Percentiles rank a stretch among this genome's conserved stretches.
These are phyloP conservation scores for Lathronympha strigana DNA, from an alignment of 2,888 invertebrate genomes.

Conservation along the genomic window DNA sequence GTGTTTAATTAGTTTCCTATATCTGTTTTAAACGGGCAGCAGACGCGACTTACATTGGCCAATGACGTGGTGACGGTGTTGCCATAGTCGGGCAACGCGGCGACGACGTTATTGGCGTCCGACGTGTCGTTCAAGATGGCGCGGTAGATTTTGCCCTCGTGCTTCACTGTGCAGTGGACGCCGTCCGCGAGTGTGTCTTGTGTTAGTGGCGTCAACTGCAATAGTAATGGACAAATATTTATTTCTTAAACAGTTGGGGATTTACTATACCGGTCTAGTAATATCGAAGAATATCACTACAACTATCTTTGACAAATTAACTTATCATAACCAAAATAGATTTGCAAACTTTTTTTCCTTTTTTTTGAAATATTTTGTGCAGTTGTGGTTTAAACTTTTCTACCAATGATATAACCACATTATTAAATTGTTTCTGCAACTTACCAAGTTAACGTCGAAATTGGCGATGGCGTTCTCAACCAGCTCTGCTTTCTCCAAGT, in stretches of 20 bases:
- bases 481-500: constrained; percentile 69
- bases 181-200: constrained; percentile 66
- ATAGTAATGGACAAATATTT: background rate
- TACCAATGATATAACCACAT: no score
- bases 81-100: constrained; percentile 74
- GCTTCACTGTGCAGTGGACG: constrained; percentile 72
- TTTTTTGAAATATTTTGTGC: no score
- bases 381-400: no score
- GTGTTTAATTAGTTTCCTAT: no score
- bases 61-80: constrained; percentile 62
- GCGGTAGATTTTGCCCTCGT: constrained; percentile 69
- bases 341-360: no score
- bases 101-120: constrained; percentile 59
- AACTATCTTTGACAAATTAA: no score
- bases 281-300: no score
- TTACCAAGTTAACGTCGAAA: constrained; percentile 64
- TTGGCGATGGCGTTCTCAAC: constrained; percentile 72
- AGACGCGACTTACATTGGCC: constrained; percentile 64
- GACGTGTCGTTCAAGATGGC: constrained; percentile 68
- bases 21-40: no score
- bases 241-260: no score
- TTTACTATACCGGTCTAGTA: no score
- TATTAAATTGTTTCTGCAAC: constrained; percentile 36
- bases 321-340: no score
- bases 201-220: constrained; percentile 64